Evolutionary conservation across 2,888 invertebrate genomes (phyloP).

Genomic region (Auanema freiburgensis): DNA sequence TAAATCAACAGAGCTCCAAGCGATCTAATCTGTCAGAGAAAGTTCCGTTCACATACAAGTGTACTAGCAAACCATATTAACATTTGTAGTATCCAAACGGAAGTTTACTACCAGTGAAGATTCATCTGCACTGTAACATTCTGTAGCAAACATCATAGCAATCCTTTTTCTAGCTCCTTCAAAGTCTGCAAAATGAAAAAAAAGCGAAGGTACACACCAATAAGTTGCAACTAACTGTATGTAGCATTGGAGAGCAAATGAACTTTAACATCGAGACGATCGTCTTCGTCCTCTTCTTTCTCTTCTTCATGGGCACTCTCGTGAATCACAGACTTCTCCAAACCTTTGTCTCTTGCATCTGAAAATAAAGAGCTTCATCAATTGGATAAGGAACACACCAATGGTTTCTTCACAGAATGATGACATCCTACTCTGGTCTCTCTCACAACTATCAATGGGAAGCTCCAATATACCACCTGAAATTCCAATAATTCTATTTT

Average conservation of each 20-base stretch:
- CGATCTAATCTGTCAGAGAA: slow-evolving; percentile 34
- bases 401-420: not conserved
- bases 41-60: not conserved
- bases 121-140: slow-evolving; percentile 25
- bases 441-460: no score
- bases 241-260: slow-evolving; percentile 33
- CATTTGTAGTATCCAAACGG: slow-evolving; percentile 33
- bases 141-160: slow-evolving; percentile 25
- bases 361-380: not conserved
- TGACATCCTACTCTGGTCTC: not conserved
- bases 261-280: slow-evolving; percentile 22
- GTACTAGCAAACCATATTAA: slow-evolving; percentile 34
- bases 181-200: slow-evolving; percentile 22
- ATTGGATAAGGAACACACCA: not conserved
- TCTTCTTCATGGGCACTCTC: slow-evolving; percentile 1
- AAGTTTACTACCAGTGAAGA: slow-evolving; percentile 31
- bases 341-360: not conserved
- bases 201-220: no score
- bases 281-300: slow-evolving; percentile 19
- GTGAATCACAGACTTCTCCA: no score
- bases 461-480: no score
- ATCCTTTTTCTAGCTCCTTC: slow-evolving; percentile 31
- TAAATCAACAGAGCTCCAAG: slow-evolving; percentile 57
- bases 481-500: slow-evolving; percentile 1
- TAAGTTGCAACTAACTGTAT: slow-evolving; percentile 36